Conservation (phyloP, 1,140 invertebrate genomes). For the Teleogryllus occipitalis region DNA sequence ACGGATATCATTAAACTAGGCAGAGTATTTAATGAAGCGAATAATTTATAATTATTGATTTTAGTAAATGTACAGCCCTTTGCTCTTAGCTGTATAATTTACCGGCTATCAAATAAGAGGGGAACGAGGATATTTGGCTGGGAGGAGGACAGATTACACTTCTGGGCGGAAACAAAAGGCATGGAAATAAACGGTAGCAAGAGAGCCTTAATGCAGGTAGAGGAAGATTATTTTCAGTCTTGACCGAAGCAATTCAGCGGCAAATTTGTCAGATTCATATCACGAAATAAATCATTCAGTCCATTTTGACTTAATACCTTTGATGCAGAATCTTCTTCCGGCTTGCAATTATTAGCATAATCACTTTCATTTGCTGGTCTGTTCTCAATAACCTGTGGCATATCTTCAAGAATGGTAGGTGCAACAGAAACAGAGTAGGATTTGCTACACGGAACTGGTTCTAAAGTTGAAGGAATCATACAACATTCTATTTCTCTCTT, state of each 20-base stretch:
- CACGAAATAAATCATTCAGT: neutral
- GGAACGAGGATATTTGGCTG: too few species aligned
- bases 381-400: neutral
- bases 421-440: neutral
- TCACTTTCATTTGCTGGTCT: neutral
- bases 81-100: too few species aligned
- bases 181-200: too few species aligned
- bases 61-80: too few species aligned
- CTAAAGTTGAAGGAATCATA: neutral
- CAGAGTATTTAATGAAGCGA: too few species aligned
- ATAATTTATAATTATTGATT: too few species aligned
- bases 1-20: too few species aligned
- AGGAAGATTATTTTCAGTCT: neutral
- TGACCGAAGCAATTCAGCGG: neutral
- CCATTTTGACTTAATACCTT: neutral
- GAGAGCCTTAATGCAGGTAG: too few species aligned
- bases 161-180: too few species aligned
- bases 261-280: neutral
- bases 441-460: neutral
- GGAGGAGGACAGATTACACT: too few species aligned
- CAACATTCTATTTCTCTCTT: too few species aligned
- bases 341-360: neutral
- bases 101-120: too few species aligned
- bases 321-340: neutral
- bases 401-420: neutral